Evolutionary conservation across 2,888 invertebrate species (phyloP), one percentile per base, ranked within the genome.

Genomic region (Dasysyrphus tricinctus): DNA sequence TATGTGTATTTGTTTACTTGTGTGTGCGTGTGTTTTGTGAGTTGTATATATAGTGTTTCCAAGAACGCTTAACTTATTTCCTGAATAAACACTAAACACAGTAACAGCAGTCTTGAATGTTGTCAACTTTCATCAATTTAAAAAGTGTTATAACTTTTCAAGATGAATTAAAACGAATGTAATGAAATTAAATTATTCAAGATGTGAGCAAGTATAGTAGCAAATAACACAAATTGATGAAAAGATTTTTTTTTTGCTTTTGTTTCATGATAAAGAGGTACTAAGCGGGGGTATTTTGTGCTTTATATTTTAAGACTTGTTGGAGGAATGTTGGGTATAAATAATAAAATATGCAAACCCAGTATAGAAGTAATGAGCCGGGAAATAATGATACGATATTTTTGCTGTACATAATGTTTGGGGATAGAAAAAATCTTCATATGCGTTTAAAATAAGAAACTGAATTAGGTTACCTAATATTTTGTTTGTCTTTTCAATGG

Each of bases 41-140:
- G n/a, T 9, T 12, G 5, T 39, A 2, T 9, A 2, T 9, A 2
- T 37, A 32, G 16, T 16, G 5, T 57, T 49, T 8, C 47, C 16
- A 2, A 47, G 19, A 65, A 34, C 77, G 63, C 49, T 78, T 74
- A 73, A 73, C 44, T 77, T 74, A 70, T 81, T 59, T 75, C 47
- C 78, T 65, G 51, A 78, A 72, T 73, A 82, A 82, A 82, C 79
- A 82, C 37, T 78, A 12, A 54, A 70, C 49, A 65, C 65, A 54
- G 61, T 24, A 75, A 75, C 76, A 73, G 67, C 77, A 72, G 80
- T 73, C 61, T 49, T 74, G 69, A 80, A 72, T 80, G 81, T 80
- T 85, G 81, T 85, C 81, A 85, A 63, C 69, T 77, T 74, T 78
- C 56, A 74, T 81, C 73, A 83, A 47, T 75, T 78, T 29, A 37